Evolutionary conservation across 2,113 vertebrate species (phyloP).

Genomic region (Tenebrosternarchus preto): DNA sequence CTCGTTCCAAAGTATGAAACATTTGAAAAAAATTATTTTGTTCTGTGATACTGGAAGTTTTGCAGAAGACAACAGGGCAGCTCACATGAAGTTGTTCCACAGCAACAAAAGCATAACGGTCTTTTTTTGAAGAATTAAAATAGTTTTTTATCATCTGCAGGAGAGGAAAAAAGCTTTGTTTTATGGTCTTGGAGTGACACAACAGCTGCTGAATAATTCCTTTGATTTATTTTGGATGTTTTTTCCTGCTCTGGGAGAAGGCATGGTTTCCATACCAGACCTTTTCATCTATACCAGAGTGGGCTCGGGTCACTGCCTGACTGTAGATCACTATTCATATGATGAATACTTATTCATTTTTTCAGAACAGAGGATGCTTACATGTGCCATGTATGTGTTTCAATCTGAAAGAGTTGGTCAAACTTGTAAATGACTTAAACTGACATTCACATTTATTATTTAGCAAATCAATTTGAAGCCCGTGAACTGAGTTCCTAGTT

Average conservation of each 20-base stretch:
- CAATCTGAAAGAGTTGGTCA: constrained; percentile 22
- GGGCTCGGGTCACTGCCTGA: constrained; percentile 39
- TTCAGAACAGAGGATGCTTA: constrained; percentile 14
- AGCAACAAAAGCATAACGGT: no score
- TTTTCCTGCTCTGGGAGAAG: constrained; percentile 43
- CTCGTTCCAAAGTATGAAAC: no score
- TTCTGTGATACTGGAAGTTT: no score
- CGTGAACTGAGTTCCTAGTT: constrained; percentile 49
- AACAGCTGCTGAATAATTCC: constrained; percentile 43
- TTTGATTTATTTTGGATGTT: constrained; percentile 48
- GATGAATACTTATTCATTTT: constrained; percentile 49
- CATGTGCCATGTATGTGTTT: constrained; percentile 25
- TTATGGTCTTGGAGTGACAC: constrained; percentile 47
- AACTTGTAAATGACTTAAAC: constrained; percentile 16
- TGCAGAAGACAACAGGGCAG: no score
- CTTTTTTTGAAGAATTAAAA: neutral
- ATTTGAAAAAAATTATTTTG: no score
- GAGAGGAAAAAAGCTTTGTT: constrained; percentile 46
- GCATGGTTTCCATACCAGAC: constrained; percentile 54
- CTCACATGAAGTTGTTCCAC: no score
- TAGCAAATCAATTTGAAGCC: neutral
- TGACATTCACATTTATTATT: constrained; percentile 1
- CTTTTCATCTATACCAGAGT: constrained; percentile 56
- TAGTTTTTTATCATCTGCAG: constrained; percentile 14
- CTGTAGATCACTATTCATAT: constrained; percentile 57